Base-by-base conservation (phyloP, 1,140 invertebrate species). In the Scylla paramamosain region DNA sequence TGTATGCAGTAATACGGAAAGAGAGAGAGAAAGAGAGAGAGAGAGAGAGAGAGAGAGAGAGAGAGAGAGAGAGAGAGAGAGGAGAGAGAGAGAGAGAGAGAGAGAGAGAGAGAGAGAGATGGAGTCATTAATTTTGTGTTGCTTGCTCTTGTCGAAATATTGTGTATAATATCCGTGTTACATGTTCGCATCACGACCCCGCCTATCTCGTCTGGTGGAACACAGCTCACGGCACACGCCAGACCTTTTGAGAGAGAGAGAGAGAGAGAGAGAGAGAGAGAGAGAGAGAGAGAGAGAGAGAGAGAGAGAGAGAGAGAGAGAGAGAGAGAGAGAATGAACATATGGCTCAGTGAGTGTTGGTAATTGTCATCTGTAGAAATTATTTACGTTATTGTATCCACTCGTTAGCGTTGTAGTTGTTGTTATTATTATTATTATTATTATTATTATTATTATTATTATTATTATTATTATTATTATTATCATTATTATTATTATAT, bases 1-100 rank as follows among this genome's bases (percentile, higher is more conserved):
- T 59, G 16, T 59, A 59, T 59, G 52, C 52, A 59, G n/a, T 88
- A 88, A 46, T 45, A 45, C 28, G 84, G 12, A 20, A 88, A 88
- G 31, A 88, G 86, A 88, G 7, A 88, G 86, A 88, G 31, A 88
- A 29, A 88, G 29, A 87, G 29, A 87, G 86, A 87, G 29, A 87
- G 86, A 87, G 29, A 87, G 86, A 87, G 29, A 87, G 29, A 87
- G 86, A 87, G 29, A 87, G 86, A 87, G 29, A 87, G 86, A 87
- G 29, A 84, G 83, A 84, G n/a, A 84, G 83, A 84, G n/a, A 84
- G 83, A 84, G n/a, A 88, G 86, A 88, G 7, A 88, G 86, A 88
- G 31, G 32, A 29, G n/a, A 86, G 32, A 20, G 52, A 16, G 52
- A 20, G 86, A 14, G 2, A 14, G 86, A 28, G 32, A 86, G 84